These are phyloP conservation scores for Haplochromis vanheusdeni DNA, from an alignment of 2,113 vertebrate species.

Conservation along the genomic window DNA sequence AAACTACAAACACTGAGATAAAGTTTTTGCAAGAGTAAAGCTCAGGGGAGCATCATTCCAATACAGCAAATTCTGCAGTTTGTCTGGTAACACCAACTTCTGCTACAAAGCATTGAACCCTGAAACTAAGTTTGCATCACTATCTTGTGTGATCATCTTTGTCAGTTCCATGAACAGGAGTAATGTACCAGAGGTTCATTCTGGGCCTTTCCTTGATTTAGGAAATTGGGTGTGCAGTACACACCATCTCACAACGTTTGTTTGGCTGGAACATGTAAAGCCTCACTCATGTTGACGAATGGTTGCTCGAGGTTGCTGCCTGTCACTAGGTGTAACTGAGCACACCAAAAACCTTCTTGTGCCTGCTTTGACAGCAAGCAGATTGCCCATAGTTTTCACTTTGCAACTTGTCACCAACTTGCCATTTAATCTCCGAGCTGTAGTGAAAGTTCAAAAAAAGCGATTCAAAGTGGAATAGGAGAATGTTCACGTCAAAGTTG, in stretches of 20 bases:
- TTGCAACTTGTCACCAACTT: neutral
- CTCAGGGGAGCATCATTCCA: neutral
- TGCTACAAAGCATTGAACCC: neutral
- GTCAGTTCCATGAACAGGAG: neutral
- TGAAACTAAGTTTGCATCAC: neutral
- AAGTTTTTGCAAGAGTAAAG: neutral
- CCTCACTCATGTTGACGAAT: neutral
- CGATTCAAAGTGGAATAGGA: neutral
- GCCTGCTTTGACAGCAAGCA: neutral
- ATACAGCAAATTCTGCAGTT: neutral
- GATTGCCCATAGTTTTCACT: neutral
- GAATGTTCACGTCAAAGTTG: neutral
- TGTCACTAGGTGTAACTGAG: neutral
- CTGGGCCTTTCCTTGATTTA: neutral
- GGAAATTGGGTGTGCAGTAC: neutral
- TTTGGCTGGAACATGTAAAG: neutral
- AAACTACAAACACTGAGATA: neutral
- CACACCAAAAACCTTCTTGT: neutral
- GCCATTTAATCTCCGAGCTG: neutral
- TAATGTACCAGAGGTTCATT: neutral
- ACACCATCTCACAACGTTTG: neutral
- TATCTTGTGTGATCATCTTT: neutral
- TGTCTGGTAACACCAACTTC: neutral
- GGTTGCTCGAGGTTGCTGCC: neutral
- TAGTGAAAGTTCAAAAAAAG: neutral